These are phyloP conservation scores for Heliocidaris tuberculata DNA, from an alignment of 35 echinoderm and acorn worm genomes.

Conservation along the genomic window DNA sequence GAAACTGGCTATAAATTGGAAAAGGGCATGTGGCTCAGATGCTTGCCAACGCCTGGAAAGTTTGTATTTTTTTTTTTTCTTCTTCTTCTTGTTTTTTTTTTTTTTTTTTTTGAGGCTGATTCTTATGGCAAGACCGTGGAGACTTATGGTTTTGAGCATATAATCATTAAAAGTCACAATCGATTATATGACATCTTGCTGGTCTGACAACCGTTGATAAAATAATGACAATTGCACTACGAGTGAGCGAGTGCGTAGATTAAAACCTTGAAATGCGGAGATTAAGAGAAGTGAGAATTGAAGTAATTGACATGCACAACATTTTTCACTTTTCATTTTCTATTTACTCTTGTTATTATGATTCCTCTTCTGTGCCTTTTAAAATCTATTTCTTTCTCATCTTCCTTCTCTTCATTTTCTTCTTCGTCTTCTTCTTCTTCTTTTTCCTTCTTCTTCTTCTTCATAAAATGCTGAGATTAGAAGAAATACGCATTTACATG, in stretches of 20 bases:
- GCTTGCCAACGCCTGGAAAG: no score
- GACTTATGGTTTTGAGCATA: no score
- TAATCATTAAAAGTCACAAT: background rate
- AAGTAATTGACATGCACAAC: background rate
- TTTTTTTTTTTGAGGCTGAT: no score
- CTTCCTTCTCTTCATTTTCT: background rate
- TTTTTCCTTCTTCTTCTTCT: background rate
- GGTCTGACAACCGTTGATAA: conserved; percentile 21
- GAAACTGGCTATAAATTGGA: no score
- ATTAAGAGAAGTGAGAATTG: background rate
- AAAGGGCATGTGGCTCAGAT: no score
- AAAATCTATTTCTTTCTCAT: background rate
- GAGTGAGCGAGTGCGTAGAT: background rate
- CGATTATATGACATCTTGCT: background rate
- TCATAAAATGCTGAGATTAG: no score
- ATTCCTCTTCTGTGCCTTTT: no score
- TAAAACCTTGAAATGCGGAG: background rate
- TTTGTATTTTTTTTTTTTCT: no score
- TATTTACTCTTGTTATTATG: background rate
- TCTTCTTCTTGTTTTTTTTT: no score
- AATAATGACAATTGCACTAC: conserved; percentile 11
- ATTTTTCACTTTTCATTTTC: background rate
- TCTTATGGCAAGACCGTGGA: no score
- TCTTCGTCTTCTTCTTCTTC: background rate
- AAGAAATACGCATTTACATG: no score